These are phyloP conservation scores for Meiosimyza decipiens DNA, from an alignment of 2,888 invertebrate species.

Conservation along the genomic window DNA sequence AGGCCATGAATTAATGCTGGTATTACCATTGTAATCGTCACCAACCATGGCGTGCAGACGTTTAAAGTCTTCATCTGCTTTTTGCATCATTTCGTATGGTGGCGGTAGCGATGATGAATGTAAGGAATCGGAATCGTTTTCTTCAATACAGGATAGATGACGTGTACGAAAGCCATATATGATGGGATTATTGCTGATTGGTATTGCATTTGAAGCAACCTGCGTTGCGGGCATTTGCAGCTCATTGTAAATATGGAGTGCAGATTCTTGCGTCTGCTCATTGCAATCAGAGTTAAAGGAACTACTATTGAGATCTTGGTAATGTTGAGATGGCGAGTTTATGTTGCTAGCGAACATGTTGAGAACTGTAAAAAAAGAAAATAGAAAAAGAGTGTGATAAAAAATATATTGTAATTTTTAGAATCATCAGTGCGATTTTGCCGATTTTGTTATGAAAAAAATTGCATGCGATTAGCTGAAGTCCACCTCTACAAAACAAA, in stretches of 20 bases:
- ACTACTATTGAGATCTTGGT: slow-evolving; percentile 47
- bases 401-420: neutral
- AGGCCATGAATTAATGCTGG: slow-evolving; percentile 28
- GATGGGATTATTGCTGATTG: slow-evolving; percentile 36
- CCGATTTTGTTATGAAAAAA: no score
- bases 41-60: slow-evolving; percentile 45
- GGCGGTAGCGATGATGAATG: slow-evolving; percentile 63
- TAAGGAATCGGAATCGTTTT: slow-evolving; percentile 65
- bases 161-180: slow-evolving; percentile 64
- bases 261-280: slow-evolving; percentile 46
- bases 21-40: slow-evolving; percentile 33
- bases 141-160: slow-evolving; percentile 65
- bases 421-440: no score
- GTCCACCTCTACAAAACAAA: no score
- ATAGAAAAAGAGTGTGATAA: neutral
- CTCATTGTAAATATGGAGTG: slow-evolving; percentile 50
- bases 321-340: slow-evolving; percentile 12
- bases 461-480: no score
- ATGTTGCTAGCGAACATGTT: slow-evolving; percentile 40
- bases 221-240: slow-evolving; percentile 42
- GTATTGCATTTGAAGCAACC: slow-evolving; percentile 34
- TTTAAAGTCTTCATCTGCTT: slow-evolving; percentile 62
- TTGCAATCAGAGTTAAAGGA: slow-evolving; percentile 49
- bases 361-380: slow-evolving; percentile 29
- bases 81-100: slow-evolving; percentile 61